Evolutionary conservation across 2,797 vertebrate species (phyloP).

Genomic region (Crenichthys baileyi): DNA sequence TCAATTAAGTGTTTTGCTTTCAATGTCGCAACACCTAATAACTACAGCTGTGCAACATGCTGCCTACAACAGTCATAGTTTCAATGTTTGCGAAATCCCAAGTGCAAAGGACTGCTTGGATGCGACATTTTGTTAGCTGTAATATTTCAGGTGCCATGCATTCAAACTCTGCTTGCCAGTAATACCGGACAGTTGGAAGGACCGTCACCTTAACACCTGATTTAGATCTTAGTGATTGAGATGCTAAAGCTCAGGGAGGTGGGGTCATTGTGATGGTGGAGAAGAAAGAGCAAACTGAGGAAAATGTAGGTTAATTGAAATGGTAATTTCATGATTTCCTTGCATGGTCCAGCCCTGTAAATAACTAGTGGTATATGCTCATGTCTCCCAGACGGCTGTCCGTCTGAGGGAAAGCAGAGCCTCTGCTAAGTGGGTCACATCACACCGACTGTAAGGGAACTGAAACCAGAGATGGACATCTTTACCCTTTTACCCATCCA

Average conservation of each 20-base stretch:
- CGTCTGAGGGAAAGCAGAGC: too few species aligned
- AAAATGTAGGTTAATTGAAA: not conserved
- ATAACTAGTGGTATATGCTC: too few species aligned
- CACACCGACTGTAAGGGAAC: too few species aligned
- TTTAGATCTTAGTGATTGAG: not conserved
- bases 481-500: too few species aligned
- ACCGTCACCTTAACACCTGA: not conserved
- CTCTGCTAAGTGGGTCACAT: too few species aligned
- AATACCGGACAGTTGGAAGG: too few species aligned
- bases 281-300: not conserved
- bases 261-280: too few species aligned
- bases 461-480: too few species aligned
- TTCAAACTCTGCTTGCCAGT: not conserved
- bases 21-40: not conserved
- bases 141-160: not conserved
- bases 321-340: too few species aligned
- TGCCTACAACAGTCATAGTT: not conserved
- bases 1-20: not conserved
- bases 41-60: not conserved
- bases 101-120: not conserved
- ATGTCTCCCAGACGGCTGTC: too few species aligned
- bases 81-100: not conserved
- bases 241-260: too few species aligned
- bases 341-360: too few species aligned
- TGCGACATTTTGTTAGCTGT: not conserved